Evolutionary conservation across 2,113 vertebrate genomes (phyloP).

Genomic region (Lethenteron reissneri): DNA sequence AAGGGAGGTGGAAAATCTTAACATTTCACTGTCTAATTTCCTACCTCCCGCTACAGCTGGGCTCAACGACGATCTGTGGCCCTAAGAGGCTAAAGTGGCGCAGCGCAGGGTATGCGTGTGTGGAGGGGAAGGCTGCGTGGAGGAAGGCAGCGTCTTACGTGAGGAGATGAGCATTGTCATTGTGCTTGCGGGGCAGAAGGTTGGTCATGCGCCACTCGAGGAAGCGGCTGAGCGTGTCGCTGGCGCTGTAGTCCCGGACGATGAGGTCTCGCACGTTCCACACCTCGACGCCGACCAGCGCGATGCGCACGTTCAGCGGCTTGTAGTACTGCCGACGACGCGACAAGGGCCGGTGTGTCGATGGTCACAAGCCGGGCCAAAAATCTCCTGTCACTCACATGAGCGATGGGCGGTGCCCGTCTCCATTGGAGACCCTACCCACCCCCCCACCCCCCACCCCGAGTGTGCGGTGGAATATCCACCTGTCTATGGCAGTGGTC

Average conservation of each 20-base stretch:
- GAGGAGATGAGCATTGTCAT: conserved; percentile 74
- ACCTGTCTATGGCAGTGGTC: no score
- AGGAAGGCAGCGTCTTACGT: conserved; percentile 29
- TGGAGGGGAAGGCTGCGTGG: neutral
- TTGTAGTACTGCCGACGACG: conserved; percentile 42
- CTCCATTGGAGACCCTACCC: neutral
- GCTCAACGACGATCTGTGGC: no score
- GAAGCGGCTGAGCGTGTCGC: conserved; percentile 37
- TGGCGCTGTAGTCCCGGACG: conserved; percentile 23
- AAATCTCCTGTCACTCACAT: no score
- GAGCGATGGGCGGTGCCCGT: neutral
- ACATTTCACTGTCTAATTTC: no score
- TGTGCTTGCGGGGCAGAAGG: conserved; percentile 40
- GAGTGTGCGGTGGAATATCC: no score
- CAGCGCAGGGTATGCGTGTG: neutral
- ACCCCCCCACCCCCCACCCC: neutral
- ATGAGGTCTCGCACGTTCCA: conserved; percentile 46
- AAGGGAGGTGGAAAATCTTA: no score
- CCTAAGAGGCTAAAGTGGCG: no score
- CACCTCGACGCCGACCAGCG: conserved; percentile 50
- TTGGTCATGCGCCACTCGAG: conserved; percentile 45
- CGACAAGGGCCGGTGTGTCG: neutral
- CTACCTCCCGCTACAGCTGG: no score
- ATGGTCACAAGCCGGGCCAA: no score
- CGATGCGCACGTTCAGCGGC: conserved; percentile 49